phyloP scores from a whole-genome alignment of 2,797 vertebrate genomes.

The Cuculus canorus region DNA sequence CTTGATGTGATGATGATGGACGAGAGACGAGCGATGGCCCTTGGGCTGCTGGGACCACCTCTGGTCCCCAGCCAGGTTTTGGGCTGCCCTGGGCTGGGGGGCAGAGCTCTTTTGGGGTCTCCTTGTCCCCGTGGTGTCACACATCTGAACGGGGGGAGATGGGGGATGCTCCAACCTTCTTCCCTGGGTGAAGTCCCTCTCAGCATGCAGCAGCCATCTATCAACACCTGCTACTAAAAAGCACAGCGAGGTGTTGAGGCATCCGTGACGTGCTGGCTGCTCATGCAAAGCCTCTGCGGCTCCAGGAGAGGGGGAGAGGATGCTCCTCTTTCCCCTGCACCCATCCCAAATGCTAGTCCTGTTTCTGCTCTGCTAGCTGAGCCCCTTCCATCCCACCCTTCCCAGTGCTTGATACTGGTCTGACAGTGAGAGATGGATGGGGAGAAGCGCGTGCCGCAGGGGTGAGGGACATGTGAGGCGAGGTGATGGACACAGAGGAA shows the following conservation, averaged over 20 bases:
- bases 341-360: not conserved
- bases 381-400: not conserved
- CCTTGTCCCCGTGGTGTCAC: not conserved
- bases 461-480: not conserved
- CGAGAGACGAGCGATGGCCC: rapidly evolving
- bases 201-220: rapidly evolving
- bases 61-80: not conserved
- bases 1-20: not conserved
- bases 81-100: not conserved
- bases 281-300: not conserved
- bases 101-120: not conserved
- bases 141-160: not conserved
- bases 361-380: not conserved
- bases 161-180: not conserved
- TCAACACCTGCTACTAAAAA: not conserved
- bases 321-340: not conserved
- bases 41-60: not conserved
- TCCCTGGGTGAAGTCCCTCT: not conserved
- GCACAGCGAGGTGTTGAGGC: rapidly evolving
- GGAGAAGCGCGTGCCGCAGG: rapidly evolving
- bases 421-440: slow-evolving; percentile 5
- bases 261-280: rapidly evolving
- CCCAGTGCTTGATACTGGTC: rapidly evolving
- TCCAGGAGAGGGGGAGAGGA: rapidly evolving
- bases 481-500: rapidly evolving